Conservation (phyloP, 2,113 vertebrate genomes). For the Aldabrachelys gigantea region DNA sequence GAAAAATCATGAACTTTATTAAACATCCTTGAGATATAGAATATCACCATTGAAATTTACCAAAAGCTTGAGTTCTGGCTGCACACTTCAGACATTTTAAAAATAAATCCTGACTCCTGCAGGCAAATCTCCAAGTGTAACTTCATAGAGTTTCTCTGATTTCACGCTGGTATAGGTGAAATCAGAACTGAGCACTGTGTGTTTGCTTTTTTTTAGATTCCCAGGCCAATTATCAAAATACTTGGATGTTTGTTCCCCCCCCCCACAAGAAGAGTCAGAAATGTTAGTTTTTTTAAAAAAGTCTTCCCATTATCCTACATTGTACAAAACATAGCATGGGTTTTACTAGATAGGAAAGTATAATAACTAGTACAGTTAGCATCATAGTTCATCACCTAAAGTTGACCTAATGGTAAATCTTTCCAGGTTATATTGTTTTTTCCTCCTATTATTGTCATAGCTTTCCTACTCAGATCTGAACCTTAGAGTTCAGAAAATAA, state of each 20-base stretch:
- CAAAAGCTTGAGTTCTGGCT: accelerated
- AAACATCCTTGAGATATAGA: neutral
- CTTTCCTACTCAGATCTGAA: too few species aligned
- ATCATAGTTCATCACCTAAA: slow-evolving; percentile 2
- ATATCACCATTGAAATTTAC: accelerated
- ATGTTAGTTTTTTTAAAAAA: neutral
- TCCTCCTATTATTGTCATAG: neutral
- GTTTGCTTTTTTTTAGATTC: accelerated
- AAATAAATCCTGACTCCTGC: neutral
- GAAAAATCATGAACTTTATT: neutral
- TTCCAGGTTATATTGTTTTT: slow-evolving; percentile 53
- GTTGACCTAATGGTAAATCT: slow-evolving; percentile 35
- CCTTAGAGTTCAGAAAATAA: too few species aligned
- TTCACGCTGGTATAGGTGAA: accelerated
- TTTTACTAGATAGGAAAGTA: slow-evolving; percentile 1
- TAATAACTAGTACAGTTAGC: neutral
- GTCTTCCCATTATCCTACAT: neutral
- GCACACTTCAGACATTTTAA: neutral
- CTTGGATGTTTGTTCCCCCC: accelerated
- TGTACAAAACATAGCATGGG: neutral
- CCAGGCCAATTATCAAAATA: accelerated
- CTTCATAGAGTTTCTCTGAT: accelerated
- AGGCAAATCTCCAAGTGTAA: neutral
- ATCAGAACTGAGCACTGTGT: accelerated
- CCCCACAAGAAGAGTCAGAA: neutral